phyloP scores from a whole-genome alignment of 2,797 vertebrate genomes.

The Acanthis flammea region DNA sequence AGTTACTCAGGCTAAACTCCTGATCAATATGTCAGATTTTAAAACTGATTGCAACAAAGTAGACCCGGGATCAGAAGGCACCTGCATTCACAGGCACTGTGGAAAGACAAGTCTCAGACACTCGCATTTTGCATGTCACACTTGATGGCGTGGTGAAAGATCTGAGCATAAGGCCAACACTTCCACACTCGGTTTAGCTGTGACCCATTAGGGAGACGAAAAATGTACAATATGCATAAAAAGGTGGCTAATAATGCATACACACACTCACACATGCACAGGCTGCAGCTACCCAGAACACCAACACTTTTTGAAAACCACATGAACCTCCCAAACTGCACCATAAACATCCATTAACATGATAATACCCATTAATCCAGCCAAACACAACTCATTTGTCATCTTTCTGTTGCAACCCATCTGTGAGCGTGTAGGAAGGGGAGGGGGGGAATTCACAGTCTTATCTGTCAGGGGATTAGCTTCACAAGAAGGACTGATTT shows the following conservation, averaged over 20 bases:
- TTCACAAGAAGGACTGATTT: constrained; percentile 74
- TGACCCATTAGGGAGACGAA: constrained; percentile 53
- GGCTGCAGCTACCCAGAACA: constrained; percentile 27
- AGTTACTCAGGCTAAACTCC: constrained; percentile 76
- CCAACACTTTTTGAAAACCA: constrained; percentile 63
- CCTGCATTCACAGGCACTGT: constrained; percentile 4
- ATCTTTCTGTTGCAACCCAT: constrained; percentile 75
- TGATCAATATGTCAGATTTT: constrained; percentile 80
- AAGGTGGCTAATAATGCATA: constrained; percentile 31
- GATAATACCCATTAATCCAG: constrained; percentile 81
- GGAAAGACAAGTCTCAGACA: constrained; percentile 33
- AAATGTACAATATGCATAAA: constrained; percentile 58
- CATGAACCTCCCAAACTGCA: constrained; percentile 73
- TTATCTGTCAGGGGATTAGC: constrained; percentile 75
- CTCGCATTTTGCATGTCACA: constrained; percentile 9
- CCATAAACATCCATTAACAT: constrained; percentile 80
- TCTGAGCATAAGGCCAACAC: constrained; percentile 52
- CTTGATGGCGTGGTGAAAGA: neutral
- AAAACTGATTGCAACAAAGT: constrained; percentile 69
- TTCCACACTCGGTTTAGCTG: constrained; percentile 45
- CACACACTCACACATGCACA: neutral
- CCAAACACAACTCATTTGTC: constrained; percentile 81
- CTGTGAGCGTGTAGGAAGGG: constrained; percentile 62
- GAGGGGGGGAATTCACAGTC: constrained; percentile 63
- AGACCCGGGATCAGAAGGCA: constrained; percentile 42